phyloP scores from a whole-genome alignment of 1,140 invertebrate species.

The Pseudomyrmex dendroicus region DNA sequence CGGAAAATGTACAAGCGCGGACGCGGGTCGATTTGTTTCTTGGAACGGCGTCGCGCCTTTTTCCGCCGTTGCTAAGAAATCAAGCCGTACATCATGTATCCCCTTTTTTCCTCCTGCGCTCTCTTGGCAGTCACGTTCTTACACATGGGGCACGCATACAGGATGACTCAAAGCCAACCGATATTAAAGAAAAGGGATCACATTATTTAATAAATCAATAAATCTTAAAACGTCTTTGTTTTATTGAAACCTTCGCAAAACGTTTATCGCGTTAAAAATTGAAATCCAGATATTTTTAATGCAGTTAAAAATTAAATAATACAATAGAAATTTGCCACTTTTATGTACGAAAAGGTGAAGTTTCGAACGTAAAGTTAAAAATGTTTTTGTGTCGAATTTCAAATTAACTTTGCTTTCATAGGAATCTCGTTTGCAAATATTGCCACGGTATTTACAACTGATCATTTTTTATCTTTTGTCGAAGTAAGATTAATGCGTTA shows the following conservation, averaged over 20 bases:
- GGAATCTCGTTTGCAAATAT: no score
- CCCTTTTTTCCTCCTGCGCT: constrained; percentile 25
- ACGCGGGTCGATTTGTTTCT: constrained; percentile 71
- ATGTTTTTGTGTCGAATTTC: neutral
- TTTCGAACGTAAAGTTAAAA: no score
- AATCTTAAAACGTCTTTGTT: neutral
- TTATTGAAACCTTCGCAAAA: neutral
- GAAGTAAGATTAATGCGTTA: constrained; percentile 14
- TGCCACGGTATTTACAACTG: neutral
- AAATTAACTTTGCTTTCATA: neutral
- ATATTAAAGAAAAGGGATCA: neutral
- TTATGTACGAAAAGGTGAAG: no score
- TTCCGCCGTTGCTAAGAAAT: constrained; percentile 69
- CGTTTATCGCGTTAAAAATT: neutral
- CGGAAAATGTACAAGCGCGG: constrained; percentile 51
- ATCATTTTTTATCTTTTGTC: neutral
- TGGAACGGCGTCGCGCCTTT: constrained; percentile 64
- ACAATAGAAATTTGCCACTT: no score
- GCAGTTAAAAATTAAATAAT: no score
- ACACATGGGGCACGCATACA: constrained; percentile 30
- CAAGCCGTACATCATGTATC: constrained; percentile 62
- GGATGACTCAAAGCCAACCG: constrained; percentile 42
- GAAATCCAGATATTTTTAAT: neutral
- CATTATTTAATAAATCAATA: constrained; percentile 22
- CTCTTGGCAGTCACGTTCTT: constrained; percentile 37